phyloP scores from a whole-genome alignment of 2,113 vertebrate species.

The Baryphthengus martii region DNA sequence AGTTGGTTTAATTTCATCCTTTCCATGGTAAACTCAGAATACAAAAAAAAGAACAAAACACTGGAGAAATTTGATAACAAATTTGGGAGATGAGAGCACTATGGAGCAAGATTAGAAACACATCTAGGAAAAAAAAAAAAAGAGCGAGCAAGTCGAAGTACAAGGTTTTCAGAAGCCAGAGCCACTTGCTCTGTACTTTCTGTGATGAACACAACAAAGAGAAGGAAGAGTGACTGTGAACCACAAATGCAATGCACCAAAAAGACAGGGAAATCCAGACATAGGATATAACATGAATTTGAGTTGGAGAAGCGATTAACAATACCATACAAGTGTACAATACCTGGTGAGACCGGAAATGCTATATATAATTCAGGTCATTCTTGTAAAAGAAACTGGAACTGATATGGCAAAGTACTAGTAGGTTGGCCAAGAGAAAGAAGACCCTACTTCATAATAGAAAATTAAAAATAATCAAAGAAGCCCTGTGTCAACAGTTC shows the following conservation, averaged over 20 bases:
- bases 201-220: not conserved
- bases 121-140: not conserved
- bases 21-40: not conserved
- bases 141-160: not conserved
- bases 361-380: not conserved
- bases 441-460: not conserved
- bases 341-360: not conserved
- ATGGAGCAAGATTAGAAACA: not conserved
- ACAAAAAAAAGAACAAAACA: not conserved
- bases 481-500: not conserved
- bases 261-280: not conserved
- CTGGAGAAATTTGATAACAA: not conserved
- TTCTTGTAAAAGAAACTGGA: not conserved
- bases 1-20: not conserved
- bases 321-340: accelerated
- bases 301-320: constrained; percentile 27
- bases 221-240: not conserved
- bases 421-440: not conserved
- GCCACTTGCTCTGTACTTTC: accelerated
- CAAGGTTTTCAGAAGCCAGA: not conserved
- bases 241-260: not conserved
- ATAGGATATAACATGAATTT: not conserved
- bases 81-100: not conserved
- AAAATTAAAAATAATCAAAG: not conserved
- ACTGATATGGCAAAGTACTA: not conserved